A percentile compares a stretch with the other conserved stretches of the same genome.
These are phyloP conservation scores for Megalopta genalis DNA, from an alignment of 1,140 invertebrate genomes.

Conservation along the genomic window DNA sequence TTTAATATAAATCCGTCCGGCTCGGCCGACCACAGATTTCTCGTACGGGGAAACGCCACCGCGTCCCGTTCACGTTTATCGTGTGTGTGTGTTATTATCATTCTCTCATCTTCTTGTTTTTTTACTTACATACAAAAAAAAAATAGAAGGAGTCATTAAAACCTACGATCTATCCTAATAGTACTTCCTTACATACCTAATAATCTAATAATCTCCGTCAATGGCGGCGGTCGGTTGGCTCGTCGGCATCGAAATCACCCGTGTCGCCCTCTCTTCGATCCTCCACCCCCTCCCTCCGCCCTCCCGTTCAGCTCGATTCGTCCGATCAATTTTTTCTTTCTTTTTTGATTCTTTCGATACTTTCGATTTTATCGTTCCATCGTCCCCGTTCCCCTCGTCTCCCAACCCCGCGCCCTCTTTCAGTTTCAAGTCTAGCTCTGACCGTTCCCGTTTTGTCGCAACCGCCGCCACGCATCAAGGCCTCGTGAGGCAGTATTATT, in stretches of 20 bases:
- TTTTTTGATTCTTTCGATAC: too few relatives aligned
- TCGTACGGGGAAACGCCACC: constrained; percentile 11
- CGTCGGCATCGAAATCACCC: constrained; percentile 13
- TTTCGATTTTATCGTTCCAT: too few relatives aligned
- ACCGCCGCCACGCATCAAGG: constrained; percentile 76
- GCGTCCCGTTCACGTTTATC: constrained; percentile 10
- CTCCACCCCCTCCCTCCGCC: background rate
- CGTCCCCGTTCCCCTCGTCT: too few relatives aligned
- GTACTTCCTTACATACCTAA: constrained; percentile 71
- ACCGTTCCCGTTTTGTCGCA: constrained; percentile 31
- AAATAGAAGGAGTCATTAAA: constrained; percentile 62
- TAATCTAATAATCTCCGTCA: constrained; percentile 79
- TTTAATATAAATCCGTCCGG: constrained; percentile 40
- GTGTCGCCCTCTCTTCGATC: background rate
- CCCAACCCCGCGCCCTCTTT: background rate
- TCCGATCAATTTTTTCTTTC: too few relatives aligned
- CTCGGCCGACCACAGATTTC: constrained; percentile 58
- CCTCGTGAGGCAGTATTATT: constrained; percentile 78
- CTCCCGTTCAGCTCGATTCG: too few relatives aligned
- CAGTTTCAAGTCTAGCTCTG: constrained; percentile 6
- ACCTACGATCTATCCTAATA: constrained; percentile 68
- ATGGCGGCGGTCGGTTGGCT: constrained; percentile 69
- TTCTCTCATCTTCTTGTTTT: constrained; percentile 27
- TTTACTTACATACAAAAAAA: constrained; percentile 50
- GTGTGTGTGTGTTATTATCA: background rate